These are phyloP conservation scores for Lasiurus borealis DNA, from an alignment of 2,113 vertebrate genomes.

Conservation along the genomic window DNA sequence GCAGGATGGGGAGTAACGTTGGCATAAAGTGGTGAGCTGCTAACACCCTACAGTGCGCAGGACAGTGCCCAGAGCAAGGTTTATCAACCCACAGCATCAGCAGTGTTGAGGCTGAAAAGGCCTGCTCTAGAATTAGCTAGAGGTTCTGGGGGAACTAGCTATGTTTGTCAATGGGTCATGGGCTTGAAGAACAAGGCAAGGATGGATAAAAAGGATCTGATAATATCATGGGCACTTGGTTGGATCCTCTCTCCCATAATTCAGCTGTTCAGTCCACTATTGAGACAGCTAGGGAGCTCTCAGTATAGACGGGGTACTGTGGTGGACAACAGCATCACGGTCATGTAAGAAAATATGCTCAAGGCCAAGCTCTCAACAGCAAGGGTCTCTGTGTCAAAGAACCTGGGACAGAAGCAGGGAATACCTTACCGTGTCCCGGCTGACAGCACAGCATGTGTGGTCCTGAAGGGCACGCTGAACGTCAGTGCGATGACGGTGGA, in stretches of 20 bases:
- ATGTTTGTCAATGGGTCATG: not conserved
- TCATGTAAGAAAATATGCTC: not conserved
- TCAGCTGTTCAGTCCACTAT: not conserved
- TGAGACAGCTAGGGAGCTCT: not conserved
- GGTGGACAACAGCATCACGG: accelerated
- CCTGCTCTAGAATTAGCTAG: too few relatives aligned
- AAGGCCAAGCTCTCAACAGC: not conserved
- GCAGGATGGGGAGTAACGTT: not conserved
- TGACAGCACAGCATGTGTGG: conserved; percentile 94
- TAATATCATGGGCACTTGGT: not conserved
- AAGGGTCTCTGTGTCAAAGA: not conserved
- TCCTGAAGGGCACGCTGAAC: conserved; percentile 96
- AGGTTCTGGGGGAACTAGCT: not conserved
- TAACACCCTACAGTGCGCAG: not conserved
- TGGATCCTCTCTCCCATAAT: not conserved
- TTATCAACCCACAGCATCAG: accelerated
- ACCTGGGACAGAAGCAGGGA: not conserved
- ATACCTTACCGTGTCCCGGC: conserved; percentile 93
- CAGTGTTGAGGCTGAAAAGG: not conserved
- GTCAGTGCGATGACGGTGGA: conserved; percentile 96
- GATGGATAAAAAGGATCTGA: too few relatives aligned
- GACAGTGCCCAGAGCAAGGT: not conserved
- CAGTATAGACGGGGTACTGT: accelerated
- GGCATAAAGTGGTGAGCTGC: not conserved
- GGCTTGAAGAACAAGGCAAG: not conserved